phyloP scores from a whole-genome alignment of 2,888 invertebrate species.

The Bellardia pandia region DNA sequence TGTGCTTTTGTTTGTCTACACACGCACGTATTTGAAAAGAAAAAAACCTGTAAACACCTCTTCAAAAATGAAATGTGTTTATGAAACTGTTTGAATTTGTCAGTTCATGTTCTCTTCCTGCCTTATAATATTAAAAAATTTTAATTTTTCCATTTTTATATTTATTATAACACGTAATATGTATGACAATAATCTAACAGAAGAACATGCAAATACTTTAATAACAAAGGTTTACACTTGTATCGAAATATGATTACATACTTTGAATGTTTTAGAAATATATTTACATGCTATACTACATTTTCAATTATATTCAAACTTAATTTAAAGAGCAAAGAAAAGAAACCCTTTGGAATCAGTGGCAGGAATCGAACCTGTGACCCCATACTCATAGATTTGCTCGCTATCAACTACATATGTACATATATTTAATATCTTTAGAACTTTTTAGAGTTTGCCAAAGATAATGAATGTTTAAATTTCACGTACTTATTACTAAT shows the following conservation, averaged over 20 bases:
- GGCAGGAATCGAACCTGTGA: too few species aligned
- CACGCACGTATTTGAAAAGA: slow-evolving; percentile 35
- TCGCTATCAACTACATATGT: too few species aligned
- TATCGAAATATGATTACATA: neutral
- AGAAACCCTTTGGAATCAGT: too few species aligned
- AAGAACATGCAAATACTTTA: slow-evolving; percentile 40
- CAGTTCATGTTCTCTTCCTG: neutral
- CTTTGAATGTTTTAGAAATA: too few species aligned
- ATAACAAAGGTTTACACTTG: neutral
- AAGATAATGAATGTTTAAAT: too few species aligned
- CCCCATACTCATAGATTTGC: too few species aligned
- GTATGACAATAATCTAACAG: slow-evolving; percentile 54
- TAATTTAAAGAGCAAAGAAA: too few species aligned
- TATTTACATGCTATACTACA: too few species aligned
- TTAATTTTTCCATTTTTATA: slow-evolving; percentile 47
- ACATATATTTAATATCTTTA: too few species aligned
- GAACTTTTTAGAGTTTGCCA: too few species aligned
- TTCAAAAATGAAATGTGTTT: slow-evolving; percentile 27
- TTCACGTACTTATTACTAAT: too few species aligned
- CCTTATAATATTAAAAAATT: slow-evolving; percentile 30
- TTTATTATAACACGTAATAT: slow-evolving; percentile 62
- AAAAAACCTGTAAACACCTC: slow-evolving; percentile 29
- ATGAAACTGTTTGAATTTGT: neutral
- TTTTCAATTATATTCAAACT: too few species aligned
- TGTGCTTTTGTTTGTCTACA: slow-evolving; percentile 20